Conservation (phyloP, 2,888 invertebrate species). For the Cheilosia soror region DNA sequence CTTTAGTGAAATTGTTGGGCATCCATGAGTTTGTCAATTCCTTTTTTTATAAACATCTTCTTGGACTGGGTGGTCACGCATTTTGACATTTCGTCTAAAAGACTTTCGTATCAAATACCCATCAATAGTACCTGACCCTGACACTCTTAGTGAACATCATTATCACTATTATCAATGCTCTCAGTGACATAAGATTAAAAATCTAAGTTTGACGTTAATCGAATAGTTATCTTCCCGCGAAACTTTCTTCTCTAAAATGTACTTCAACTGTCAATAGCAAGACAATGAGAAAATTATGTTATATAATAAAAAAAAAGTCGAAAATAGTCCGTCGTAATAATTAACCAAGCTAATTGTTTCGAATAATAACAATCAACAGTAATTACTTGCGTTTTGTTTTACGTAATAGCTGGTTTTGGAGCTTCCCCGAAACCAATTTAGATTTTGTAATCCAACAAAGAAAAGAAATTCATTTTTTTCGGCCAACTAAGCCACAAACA, state of each 20-base stretch:
- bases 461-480: constrained; percentile 10
- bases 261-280: constrained; percentile 11
- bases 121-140: too few relatives aligned
- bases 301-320: constrained; percentile 25
- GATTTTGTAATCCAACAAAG: constrained; percentile 49
- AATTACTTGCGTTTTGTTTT: constrained; percentile 39
- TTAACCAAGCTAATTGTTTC: constrained; percentile 37
- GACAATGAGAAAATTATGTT: constrained; percentile 30
- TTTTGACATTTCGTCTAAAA: too few relatives aligned
- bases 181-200: background rate
- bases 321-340: constrained; percentile 10
- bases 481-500: constrained; percentile 16
- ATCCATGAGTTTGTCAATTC: too few relatives aligned
- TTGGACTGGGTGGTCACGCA: too few relatives aligned
- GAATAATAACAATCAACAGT: constrained; percentile 23
- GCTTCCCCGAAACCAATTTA: constrained; percentile 14
- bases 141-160: too few relatives aligned
- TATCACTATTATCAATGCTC: too few relatives aligned
- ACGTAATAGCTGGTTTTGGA: constrained; percentile 45
- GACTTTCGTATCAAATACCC: too few relatives aligned
- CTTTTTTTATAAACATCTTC: too few relatives aligned
- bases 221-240: background rate
- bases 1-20: too few relatives aligned
- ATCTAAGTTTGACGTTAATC: background rate
- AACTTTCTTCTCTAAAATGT: constrained; percentile 36